A percentile compares a stretch with the other conserved stretches of the same genome.
Evolutionary conservation across 1,140 invertebrate species (phyloP).

Genomic region (Helicoverpa zea): DNA sequence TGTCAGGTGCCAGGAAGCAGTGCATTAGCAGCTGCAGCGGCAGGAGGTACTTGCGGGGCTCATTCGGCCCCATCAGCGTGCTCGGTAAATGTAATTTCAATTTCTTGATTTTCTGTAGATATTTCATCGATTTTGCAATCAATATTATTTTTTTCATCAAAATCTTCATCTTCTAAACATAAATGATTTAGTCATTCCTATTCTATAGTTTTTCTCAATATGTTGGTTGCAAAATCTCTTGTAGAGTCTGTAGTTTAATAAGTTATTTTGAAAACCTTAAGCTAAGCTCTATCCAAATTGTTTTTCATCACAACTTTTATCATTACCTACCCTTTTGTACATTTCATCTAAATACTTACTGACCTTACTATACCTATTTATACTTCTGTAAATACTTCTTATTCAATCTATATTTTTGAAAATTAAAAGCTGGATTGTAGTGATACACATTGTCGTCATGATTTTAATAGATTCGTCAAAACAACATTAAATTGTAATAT

Average conservation of each 20-base stretch:
- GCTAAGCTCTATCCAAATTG: slow-evolving; percentile 10
- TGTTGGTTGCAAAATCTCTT: slow-evolving; percentile 31
- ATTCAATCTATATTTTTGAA: background rate
- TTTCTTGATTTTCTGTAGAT: slow-evolving; percentile 35
- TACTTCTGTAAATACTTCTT: background rate
- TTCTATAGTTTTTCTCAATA: background rate
- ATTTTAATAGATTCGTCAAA: too few species aligned
- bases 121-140: slow-evolving; percentile 16
- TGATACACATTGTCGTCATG: too few species aligned
- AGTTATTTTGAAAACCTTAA: slow-evolving; percentile 11
- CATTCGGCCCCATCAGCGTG: slow-evolving; percentile 88
- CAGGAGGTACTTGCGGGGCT: slow-evolving; percentile 81
- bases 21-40: slow-evolving; percentile 88
- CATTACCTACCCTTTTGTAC: slow-evolving; percentile 13
- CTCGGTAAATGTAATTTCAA: slow-evolving; percentile 79
- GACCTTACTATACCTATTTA: background rate
- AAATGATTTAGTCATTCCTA: too few species aligned
- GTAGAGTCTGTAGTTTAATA: slow-evolving; percentile 20
- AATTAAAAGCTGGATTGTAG: too few species aligned
- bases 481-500: too few species aligned
- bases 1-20: slow-evolving; percentile 91
- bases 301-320: slow-evolving; percentile 22
- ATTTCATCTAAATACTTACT: slow-evolving; percentile 13
- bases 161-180: too few species aligned
- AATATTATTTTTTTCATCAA: slow-evolving; percentile 1